Conservation (phyloP, 2,888 invertebrate species). For the Cheilosia variabilis region DNA sequence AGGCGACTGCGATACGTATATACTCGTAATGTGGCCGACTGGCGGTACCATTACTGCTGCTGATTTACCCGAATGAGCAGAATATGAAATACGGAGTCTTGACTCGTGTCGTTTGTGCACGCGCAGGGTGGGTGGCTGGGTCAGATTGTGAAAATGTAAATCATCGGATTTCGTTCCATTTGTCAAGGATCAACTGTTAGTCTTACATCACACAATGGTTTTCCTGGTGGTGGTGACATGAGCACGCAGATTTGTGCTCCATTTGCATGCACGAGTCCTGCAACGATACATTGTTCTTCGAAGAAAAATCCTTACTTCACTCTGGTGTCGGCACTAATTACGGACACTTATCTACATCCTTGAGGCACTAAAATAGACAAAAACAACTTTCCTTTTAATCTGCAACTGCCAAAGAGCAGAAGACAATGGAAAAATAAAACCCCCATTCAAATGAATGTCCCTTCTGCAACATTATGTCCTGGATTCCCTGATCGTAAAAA, state of each 20-base stretch:
- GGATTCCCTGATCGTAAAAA: slow-evolving; percentile 59
- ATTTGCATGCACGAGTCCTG: not conserved
- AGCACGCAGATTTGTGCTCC: slow-evolving; percentile 14
- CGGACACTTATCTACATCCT: not conserved
- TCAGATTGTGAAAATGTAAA: slow-evolving; percentile 46
- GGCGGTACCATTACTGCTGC: slow-evolving; percentile 18
- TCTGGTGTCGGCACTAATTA: not conserved
- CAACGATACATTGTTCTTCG: too few relatives aligned
- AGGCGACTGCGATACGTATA: slow-evolving; percentile 41
- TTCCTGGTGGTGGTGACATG: slow-evolving; percentile 16
- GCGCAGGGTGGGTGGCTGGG: not conserved
- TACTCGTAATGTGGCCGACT: slow-evolving; percentile 32
- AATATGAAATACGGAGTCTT: slow-evolving; percentile 70
- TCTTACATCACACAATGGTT: slow-evolving; percentile 33
- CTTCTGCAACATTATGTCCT: slow-evolving; percentile 67
- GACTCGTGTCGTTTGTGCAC: slow-evolving; percentile 40
- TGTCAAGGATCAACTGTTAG: slow-evolving; percentile 62
- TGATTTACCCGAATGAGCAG: slow-evolving; percentile 64
- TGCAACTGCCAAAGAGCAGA: slow-evolving; percentile 23
- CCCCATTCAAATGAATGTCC: slow-evolving; percentile 59
- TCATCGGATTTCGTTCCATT: slow-evolving; percentile 54
- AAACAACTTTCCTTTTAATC: slow-evolving; percentile 37
- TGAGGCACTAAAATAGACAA: not conserved
- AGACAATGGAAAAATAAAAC: slow-evolving; percentile 8
- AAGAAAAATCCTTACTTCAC: too few relatives aligned